phyloP scores from a whole-genome alignment of 2,113 vertebrate species.

The Oryzias woworae region DNA sequence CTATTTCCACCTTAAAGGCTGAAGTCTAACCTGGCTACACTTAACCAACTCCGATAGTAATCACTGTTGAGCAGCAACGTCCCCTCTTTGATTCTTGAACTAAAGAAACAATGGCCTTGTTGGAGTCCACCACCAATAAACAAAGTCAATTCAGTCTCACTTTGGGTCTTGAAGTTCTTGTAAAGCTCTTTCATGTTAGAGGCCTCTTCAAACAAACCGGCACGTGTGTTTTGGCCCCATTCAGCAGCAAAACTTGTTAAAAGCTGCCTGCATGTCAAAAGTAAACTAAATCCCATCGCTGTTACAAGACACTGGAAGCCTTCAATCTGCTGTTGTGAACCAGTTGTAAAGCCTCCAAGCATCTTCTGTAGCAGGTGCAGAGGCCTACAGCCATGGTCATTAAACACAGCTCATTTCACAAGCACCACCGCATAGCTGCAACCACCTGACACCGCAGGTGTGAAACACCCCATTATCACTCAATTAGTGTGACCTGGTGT shows the following conservation, averaged over 20 bases:
- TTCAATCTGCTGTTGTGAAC: constrained; percentile 19
- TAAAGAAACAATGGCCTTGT: constrained; percentile 24
- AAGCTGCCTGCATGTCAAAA: neutral
- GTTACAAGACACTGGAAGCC: constrained; percentile 18
- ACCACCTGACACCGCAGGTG: constrained; percentile 33
- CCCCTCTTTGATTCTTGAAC: constrained; percentile 35
- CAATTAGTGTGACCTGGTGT: constrained; percentile 56
- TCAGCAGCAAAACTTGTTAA: neutral
- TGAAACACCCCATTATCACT: constrained; percentile 67
- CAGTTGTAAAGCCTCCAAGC: constrained; percentile 12
- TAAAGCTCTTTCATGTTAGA: constrained; percentile 23
- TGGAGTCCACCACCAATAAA: constrained; percentile 23
- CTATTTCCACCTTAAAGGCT: constrained; percentile 9
- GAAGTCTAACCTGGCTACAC: constrained; percentile 46
- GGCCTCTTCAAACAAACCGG: constrained; percentile 12
- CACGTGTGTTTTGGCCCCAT: neutral
- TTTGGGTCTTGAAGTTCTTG: constrained; percentile 19
- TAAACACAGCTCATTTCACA: constrained; percentile 61
- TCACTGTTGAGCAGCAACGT: constrained; percentile 37
- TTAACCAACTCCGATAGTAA: constrained; percentile 27
- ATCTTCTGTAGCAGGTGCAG: constrained; percentile 53
- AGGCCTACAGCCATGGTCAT: constrained; percentile 48
- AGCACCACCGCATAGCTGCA: constrained; percentile 30
- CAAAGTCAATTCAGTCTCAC: constrained; percentile 30
- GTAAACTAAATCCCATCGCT: neutral